Evolutionary conservation across 2,888 invertebrate species (phyloP).

Genomic region (Abscondita cerata): DNA sequence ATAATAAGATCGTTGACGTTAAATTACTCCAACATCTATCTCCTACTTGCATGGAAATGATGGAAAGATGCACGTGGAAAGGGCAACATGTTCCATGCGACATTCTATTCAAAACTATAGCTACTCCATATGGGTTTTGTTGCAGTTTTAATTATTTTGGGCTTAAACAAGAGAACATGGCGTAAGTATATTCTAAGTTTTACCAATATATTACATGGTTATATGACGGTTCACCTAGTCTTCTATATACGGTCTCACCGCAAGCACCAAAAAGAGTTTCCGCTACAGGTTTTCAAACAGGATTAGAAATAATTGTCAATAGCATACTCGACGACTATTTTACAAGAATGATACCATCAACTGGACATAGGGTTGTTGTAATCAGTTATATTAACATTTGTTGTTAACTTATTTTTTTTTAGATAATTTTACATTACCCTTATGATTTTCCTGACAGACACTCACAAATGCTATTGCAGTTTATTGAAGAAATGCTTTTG

Average conservation of each 20-base stretch:
- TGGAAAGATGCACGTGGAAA: constrained; percentile 52
- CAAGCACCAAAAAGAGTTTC: constrained; percentile 65
- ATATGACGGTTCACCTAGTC: too few species aligned
- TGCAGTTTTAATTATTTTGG: constrained; percentile 71
- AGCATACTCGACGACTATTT: constrained; percentile 67
- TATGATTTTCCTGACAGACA: constrained; percentile 70
- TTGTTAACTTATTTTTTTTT: constrained; percentile 21
- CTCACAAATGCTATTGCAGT: constrained; percentile 66
- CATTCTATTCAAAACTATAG: constrained; percentile 48
- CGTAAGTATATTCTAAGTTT: too few species aligned
- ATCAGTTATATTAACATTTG: too few species aligned
- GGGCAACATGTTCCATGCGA: constrained; percentile 48
- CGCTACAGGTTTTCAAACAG: constrained; percentile 73
- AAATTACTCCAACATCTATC: constrained; percentile 34
- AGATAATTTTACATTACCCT: constrained; percentile 71
- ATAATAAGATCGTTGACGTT: constrained; percentile 37
- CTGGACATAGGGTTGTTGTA: constrained; percentile 70
- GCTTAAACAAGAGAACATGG: constrained; percentile 45
- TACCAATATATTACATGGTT: too few species aligned
- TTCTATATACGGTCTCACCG: background rate
- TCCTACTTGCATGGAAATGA: constrained; percentile 45
- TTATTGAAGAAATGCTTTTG: constrained; percentile 65
- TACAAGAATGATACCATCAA: constrained; percentile 66
- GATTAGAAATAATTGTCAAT: constrained; percentile 66
- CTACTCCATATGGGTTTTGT: constrained; percentile 60